Percentiles rank a stretch among this genome's conserved stretches.
These are phyloP conservation scores for Blastobasis lacticolella DNA, from an alignment of 2,888 invertebrate genomes.

Conservation along the genomic window DNA sequence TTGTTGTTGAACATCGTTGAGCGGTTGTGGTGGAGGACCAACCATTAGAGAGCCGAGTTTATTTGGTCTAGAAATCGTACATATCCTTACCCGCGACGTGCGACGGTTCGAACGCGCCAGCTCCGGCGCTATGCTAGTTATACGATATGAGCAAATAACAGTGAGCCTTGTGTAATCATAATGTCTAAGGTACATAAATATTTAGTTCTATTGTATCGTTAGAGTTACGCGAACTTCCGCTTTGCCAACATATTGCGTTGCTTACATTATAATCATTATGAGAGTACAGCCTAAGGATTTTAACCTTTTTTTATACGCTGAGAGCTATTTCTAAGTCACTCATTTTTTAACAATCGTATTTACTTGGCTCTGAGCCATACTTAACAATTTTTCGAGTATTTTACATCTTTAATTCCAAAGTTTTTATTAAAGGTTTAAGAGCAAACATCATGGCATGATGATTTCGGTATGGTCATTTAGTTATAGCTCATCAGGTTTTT, in stretches of 20 bases:
- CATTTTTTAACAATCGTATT: constrained; percentile 56
- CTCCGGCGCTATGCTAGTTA: constrained; percentile 34
- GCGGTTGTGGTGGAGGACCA: constrained; percentile 61
- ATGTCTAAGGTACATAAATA: constrained; percentile 70
- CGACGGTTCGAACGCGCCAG: constrained; percentile 20
- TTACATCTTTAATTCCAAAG: constrained; percentile 64
- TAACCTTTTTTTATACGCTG: constrained; percentile 68
- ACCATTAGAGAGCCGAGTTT: constrained; percentile 41
- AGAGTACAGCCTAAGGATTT: constrained; percentile 75
- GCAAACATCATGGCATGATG: constrained; percentile 71
- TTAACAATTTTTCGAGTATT: constrained; percentile 68
- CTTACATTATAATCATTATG: constrained; percentile 69
- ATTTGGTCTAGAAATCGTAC: constrained; percentile 62
- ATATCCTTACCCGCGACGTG: constrained; percentile 64
- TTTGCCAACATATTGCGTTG: constrained; percentile 73
- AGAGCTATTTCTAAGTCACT: constrained; percentile 74
- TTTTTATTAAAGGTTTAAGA: constrained; percentile 50
- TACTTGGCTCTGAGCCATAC: constrained; percentile 55
- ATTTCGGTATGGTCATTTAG: constrained; percentile 63
- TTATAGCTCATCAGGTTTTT: constrained; percentile 71
- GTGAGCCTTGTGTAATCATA: constrained; percentile 70
- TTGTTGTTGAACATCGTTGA: constrained; percentile 36
- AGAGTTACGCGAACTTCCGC: constrained; percentile 71
- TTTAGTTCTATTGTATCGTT: constrained; percentile 72
- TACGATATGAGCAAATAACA: constrained; percentile 39